Conservation (phyloP, 2,888 invertebrate genomes). For the Cephus pygmeus region DNA sequence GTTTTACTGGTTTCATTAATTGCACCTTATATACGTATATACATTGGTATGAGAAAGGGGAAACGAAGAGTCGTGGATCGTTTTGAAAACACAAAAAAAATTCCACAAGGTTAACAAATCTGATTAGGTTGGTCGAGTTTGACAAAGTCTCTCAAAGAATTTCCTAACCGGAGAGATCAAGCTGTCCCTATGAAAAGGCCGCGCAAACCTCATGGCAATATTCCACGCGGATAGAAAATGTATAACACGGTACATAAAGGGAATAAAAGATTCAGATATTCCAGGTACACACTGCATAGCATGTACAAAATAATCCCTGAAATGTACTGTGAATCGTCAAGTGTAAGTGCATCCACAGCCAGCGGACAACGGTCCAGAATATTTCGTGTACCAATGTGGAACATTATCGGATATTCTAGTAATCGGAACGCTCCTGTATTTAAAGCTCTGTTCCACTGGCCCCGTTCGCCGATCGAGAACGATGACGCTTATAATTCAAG, state of each 20-base stretch:
- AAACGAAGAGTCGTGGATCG: not conserved
- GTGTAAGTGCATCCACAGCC: constrained; percentile 26
- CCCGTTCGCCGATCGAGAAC: not conserved
- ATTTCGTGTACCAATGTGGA: constrained; percentile 2
- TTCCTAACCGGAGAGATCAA: not conserved
- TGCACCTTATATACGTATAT: not conserved
- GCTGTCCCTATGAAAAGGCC: not conserved
- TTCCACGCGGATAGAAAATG: not conserved
- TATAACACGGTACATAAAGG: not conserved
- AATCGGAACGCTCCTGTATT: not conserved
- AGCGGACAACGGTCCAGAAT: constrained; percentile 2
- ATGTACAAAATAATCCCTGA: constrained; percentile 13
- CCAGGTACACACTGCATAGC: not conserved
- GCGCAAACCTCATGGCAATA: not conserved
- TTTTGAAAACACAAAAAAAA: not conserved
- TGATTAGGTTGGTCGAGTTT: not conserved
- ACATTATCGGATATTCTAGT: constrained; percentile 11
- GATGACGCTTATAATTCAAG: not conserved
- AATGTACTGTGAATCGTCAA: constrained; percentile 16
- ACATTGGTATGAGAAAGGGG: not conserved
- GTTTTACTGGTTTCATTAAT: not conserved
- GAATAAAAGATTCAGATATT: not conserved
- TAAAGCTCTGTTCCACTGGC: constrained; percentile 7
- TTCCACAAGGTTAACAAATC: not conserved
- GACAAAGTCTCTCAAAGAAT: not conserved